These are phyloP conservation scores for Clarias pachynema DNA, from an alignment of 2,797 vertebrate species.

Conservation along the genomic window DNA sequence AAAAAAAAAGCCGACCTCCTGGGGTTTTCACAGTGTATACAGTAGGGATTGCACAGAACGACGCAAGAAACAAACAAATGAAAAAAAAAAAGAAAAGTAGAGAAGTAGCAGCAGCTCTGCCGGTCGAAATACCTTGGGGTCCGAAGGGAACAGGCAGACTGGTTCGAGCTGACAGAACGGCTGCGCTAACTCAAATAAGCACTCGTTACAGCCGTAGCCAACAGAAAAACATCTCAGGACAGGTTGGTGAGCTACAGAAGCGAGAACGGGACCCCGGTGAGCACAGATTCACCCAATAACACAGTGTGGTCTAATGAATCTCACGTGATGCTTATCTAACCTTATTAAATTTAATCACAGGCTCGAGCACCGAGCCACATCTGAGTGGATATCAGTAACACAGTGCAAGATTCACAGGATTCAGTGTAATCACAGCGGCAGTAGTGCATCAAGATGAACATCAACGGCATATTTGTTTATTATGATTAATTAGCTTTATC, in stretches of 20 bases:
- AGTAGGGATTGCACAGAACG: neutral
- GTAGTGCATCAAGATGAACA: neutral
- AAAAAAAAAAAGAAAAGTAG: neutral
- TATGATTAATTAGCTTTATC: slow-evolving; percentile 18
- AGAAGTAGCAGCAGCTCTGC: neutral
- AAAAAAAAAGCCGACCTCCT: neutral
- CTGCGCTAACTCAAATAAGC: neutral
- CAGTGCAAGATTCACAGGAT: neutral
- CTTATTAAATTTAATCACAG: neutral
- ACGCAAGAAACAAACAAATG: neutral
- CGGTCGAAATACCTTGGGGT: neutral
- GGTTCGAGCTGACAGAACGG: neutral
- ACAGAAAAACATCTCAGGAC: neutral
- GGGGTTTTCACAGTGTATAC: too few relatives aligned
- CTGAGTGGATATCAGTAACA: neutral
- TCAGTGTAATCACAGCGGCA: neutral
- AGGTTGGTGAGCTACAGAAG: neutral
- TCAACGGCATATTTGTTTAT: slow-evolving; percentile 16
- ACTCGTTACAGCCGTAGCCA: neutral
- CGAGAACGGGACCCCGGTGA: too few relatives aligned
- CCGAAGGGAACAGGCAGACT: neutral
- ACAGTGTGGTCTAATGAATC: too few relatives aligned
- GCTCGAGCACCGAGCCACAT: neutral
- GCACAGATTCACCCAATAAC: neutral
- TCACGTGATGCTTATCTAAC: neutral